A percentile compares a stretch with the other conserved stretches of the same genome.
These are phyloP conservation scores for Brenthis daphne DNA, from an alignment of 2,888 invertebrate genomes.

Conservation along the genomic window DNA sequence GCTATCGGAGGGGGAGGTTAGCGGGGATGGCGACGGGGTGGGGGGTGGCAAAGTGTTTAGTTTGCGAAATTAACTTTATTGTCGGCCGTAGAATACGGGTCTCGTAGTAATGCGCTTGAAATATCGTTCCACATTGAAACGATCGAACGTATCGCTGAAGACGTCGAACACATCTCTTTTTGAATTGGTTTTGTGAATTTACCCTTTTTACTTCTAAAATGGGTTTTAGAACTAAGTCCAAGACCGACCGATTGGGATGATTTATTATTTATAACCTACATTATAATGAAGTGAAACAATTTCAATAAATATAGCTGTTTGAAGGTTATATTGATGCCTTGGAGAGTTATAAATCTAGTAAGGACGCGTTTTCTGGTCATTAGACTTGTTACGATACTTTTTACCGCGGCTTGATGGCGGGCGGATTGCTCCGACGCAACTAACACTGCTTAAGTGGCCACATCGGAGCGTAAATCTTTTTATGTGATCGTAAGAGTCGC, in stretches of 20 bases:
- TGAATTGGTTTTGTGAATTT: constrained; percentile 33
- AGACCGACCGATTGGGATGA: neutral
- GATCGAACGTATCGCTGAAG: constrained; percentile 32
- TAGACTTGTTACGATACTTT: constrained; percentile 24
- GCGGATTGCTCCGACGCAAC: constrained; percentile 27
- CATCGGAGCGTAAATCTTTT: constrained; percentile 42
- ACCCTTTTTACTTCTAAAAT: constrained; percentile 12
- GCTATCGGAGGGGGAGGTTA: constrained; percentile 24
- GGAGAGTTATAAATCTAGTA: neutral
- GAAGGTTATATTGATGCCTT: neutral
- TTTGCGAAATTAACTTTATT: constrained; percentile 67
- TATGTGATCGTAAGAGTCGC: constrained; percentile 28
- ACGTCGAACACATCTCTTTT: constrained; percentile 33
- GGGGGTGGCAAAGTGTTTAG: constrained; percentile 52
- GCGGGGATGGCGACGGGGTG: constrained; percentile 12
- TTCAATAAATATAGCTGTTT: neutral
- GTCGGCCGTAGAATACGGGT: constrained; percentile 46
- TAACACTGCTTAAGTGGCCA: constrained; percentile 39
- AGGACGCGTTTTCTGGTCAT: neutral
- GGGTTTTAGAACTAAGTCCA: neutral
- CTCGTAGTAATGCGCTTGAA: constrained; percentile 46
- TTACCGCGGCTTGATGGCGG: constrained; percentile 23
- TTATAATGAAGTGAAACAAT: neutral
- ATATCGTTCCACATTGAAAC: constrained; percentile 36
- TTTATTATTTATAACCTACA: neutral